Conservation (phyloP, 2,113 vertebrate species). For the Felis chaus region DNA sequence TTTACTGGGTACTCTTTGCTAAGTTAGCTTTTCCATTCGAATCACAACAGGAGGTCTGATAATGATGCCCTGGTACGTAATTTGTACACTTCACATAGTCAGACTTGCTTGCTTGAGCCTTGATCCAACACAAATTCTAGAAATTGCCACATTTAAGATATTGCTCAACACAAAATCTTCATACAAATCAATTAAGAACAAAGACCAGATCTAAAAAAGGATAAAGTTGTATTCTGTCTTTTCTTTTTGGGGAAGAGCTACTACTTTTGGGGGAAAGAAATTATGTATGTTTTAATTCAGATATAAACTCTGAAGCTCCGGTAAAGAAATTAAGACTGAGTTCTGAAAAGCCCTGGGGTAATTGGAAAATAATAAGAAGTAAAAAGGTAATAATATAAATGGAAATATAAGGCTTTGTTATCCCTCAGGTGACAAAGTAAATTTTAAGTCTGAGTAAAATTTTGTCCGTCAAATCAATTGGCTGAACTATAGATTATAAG, state of each 20-base stretch:
- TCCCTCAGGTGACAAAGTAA: not conserved
- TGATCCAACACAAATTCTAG: not conserved
- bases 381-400: not conserved
- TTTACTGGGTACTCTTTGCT: not conserved
- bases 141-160: not conserved
- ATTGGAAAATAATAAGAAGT: not conserved
- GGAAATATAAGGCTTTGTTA: not conserved
- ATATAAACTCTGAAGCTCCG: not conserved
- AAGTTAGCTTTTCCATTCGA: not conserved
- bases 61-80: not conserved
- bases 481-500: not conserved
- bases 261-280: not conserved
- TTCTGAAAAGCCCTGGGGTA: not conserved
- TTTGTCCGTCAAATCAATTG: not conserved
- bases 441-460: not conserved
- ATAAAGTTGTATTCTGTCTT: not conserved
- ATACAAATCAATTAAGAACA: not conserved
- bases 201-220: not conserved
- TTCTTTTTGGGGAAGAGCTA: not conserved
- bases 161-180: not conserved
- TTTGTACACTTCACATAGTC: not conserved
- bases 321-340: not conserved
- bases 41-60: not conserved
- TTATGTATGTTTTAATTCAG: not conserved
- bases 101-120: not conserved